Evolutionary conservation across 2,113 vertebrate species (phyloP), one percentile per base, ranked within the genome.

Genomic region (Platycercus adscitus): DNA sequence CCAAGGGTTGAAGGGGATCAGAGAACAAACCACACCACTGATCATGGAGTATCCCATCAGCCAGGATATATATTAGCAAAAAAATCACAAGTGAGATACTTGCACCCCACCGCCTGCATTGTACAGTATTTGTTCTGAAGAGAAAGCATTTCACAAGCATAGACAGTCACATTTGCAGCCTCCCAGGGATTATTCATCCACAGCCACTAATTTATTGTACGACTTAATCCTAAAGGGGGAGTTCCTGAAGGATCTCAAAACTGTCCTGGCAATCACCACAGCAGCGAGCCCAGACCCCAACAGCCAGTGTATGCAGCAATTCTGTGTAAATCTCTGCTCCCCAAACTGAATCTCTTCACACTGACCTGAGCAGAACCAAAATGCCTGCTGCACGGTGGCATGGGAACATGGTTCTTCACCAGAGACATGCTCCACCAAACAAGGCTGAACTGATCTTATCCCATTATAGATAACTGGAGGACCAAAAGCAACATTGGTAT

Each of bases 221-320:
- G 2, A 17, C 35, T 10, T 26, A 28, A 76, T 20, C 56, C 53
- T 8, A 31, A 46, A 49, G 63, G 33, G 15, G 10, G 19, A 72
- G 50, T 1, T 80, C 72, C 89, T 66, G 73, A 7, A 81, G 65
- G 50, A n/a, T 47, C 65, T 93, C 7, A 0, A 11, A 77, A 46
- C 52, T 17, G 17, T 15, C 55, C 70, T 31, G 39, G 56, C 25
- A 37, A 50, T 23, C n/a, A 2, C 7, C 8, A 8, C 31, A 66
- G 35, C 69, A 69, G 7, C 0, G 1, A 89, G 49, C 19, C 19
- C 60, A 10, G 44, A 58, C 7, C 44, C 15, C 56, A 64, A 9
- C 6, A 58, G 75, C 28, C 33, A 28, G 55, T 0, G 0, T 1
- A 17, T 0, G 4, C 52, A 55, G 68, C 0, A 3, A n/a, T 43